phyloP scores from a whole-genome alignment of 2,888 invertebrate species.

The Cerastis leucographa region DNA sequence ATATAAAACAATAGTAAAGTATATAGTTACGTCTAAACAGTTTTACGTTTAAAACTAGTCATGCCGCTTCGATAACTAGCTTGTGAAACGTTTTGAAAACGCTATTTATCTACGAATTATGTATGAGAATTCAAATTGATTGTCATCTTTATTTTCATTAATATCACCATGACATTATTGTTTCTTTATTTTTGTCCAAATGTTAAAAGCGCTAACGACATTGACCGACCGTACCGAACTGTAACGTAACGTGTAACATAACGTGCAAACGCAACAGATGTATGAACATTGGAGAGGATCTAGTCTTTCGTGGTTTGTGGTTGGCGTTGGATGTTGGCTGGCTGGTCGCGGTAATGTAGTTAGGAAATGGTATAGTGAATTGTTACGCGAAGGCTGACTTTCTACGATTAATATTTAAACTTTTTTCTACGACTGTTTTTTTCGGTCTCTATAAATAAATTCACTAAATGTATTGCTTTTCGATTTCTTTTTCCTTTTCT shows the following conservation, averaged over 20 bases:
- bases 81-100: constrained; percentile 61
- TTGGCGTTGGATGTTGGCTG: constrained; percentile 44
- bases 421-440: constrained; percentile 70
- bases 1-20: constrained; percentile 55
- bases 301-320: constrained; percentile 68
- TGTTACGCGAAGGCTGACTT: constrained; percentile 86
- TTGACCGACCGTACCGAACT: constrained; percentile 50
- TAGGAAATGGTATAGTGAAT: constrained; percentile 80
- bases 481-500: constrained; percentile 50
- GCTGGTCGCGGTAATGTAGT: constrained; percentile 67
- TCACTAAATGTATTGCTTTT: constrained; percentile 61
- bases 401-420: constrained; percentile 78
- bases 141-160: constrained; percentile 63
- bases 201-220: constrained; percentile 56
- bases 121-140: constrained; percentile 60
- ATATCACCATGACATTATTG: constrained; percentile 69
- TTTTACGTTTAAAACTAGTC: constrained; percentile 76
- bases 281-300: constrained; percentile 46
- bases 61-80: constrained; percentile 74
- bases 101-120: constrained; percentile 59
- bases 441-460: constrained; percentile 66
- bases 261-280: neutral
- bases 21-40: constrained; percentile 68
- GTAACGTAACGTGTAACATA: constrained; percentile 12
- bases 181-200: constrained; percentile 58